Evolutionary conservation across 2,797 vertebrate species (phyloP), one percentile per base, ranked within the genome.

Genomic region (Sebastes taczanowskii): DNA sequence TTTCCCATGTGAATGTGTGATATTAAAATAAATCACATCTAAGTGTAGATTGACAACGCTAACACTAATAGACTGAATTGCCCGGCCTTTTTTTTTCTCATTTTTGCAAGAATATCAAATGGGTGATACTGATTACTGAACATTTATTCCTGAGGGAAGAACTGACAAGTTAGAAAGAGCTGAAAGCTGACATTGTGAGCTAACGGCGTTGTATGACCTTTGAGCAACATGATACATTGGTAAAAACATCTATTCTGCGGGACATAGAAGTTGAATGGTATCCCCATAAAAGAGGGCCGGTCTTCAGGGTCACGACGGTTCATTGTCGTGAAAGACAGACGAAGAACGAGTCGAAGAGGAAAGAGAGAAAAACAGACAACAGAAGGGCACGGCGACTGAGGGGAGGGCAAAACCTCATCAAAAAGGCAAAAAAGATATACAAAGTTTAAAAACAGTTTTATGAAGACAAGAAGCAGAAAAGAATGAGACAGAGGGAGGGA

Each of bases 381-480:
- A 80, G 34, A 82, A 80, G 70, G 85, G 69, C 68, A 68, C 13
- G 2, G 56, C 76, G 86, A 86, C 62, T 5, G 74, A 87, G 78
- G 74, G 82, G 80, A 79, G 78, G 38, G 71, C 62, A 71, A 90
- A 92, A 92, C 93, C 91, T 93, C 92, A 91, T 94, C 85, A 91
- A 92, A 92, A 86, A 69, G 78, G 60, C 59, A 34, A 81, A 87
- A 85, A 86, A 89, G 88, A 92, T 91, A 85, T 74, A 85, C 88
- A 88, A 70, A 87, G 86, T 85, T 91, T 90, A 90, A 94, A 92
- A 93, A 90, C 86, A 83, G 82, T 90, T 94, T 95, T 93, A 93
- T 92, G 87, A 91, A 91, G 88, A 91, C 72, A 85, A 89, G 86
- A 88, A 84, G 71, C 72, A 76, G 78, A 80, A 74, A 82, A 79